A percentile compares a stretch with the other conserved stretches of the same genome.
phyloP scores from a whole-genome alignment of 2,888 invertebrate species.

The Drosophila anceps region DNA sequence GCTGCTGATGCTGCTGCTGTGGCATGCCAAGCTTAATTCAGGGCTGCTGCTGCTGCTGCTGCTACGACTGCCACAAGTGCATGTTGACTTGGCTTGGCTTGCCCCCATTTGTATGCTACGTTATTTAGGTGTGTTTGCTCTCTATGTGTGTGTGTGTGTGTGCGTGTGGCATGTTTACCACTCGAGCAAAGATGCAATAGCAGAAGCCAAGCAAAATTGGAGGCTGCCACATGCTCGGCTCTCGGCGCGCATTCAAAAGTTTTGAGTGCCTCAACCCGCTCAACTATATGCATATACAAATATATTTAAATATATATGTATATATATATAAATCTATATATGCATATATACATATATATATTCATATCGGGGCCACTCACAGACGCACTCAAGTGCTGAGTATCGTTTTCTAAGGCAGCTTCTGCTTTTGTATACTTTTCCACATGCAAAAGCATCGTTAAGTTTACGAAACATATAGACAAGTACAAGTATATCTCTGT shows the following conservation, averaged over 20 bases:
- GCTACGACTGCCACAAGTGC: constrained; percentile 54
- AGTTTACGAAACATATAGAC: neutral
- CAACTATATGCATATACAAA: constrained; percentile 18
- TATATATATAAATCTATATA: neutral
- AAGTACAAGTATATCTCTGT: constrained; percentile 19
- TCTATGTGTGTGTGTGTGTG: constrained; percentile 25
- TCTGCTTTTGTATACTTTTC: constrained; percentile 28
- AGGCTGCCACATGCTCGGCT: constrained; percentile 48
- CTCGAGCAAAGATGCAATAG: constrained; percentile 66
- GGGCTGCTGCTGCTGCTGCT: constrained; percentile 26
- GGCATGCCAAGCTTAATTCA: constrained; percentile 51
- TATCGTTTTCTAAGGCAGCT: constrained; percentile 48
- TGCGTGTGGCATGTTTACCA: constrained; percentile 55
- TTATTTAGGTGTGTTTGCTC: constrained; percentile 61
- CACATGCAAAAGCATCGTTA: constrained; percentile 46
- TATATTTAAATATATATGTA: constrained; percentile 22
- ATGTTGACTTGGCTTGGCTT: constrained; percentile 71
- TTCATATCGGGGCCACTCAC: constrained; percentile 58
- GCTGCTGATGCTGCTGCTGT: constrained; percentile 24
- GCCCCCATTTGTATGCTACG: constrained; percentile 75
- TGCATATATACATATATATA: neutral
- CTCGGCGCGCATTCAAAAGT: constrained; percentile 60
- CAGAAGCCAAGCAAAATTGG: constrained; percentile 58
- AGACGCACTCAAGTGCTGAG: constrained; percentile 35
- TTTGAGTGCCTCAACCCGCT: constrained; percentile 51